Percentiles rank a stretch among this genome's conserved stretches.
Conservation (phyloP, 2,888 invertebrate species). For the Eudemis profundana region DNA sequence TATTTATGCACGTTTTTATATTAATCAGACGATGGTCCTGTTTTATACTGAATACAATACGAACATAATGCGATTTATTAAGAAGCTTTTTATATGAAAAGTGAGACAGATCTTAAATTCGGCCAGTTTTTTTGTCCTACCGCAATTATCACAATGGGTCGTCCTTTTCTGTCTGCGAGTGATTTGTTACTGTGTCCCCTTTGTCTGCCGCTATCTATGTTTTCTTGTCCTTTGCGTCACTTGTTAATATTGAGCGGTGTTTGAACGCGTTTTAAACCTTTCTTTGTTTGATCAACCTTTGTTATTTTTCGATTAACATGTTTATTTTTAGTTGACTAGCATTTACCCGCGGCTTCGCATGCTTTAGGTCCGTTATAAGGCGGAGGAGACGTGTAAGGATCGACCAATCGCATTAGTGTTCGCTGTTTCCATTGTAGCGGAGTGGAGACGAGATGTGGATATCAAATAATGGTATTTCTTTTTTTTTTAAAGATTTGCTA, state of each 20-base stretch:
- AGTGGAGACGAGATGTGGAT: no score
- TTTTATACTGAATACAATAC: no score
- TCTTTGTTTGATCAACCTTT: not conserved
- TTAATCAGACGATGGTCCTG: no score
- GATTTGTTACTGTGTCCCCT: conserved; percentile 47
- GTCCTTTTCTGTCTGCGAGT: conserved; percentile 51
- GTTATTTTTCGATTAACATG: not conserved
- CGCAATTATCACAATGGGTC: conserved; percentile 68
- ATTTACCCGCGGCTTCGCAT: no score
- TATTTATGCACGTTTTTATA: no score
- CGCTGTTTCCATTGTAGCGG: no score
- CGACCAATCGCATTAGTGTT: no score
- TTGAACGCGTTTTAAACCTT: not conserved
- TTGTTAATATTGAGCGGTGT: conserved; percentile 12
- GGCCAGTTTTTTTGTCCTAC: conserved; percentile 62
- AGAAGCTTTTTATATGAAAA: conserved; percentile 12
- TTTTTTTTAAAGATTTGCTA: no score
- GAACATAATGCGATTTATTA: not conserved
- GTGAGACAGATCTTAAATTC: conserved; percentile 60
- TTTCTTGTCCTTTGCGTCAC: not conserved
- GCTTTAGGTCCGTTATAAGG: no score
- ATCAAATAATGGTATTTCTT: no score
- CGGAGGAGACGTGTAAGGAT: no score
- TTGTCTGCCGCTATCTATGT: conserved; percentile 14
- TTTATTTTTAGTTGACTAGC: no score